Evolutionary conservation across 1,140 invertebrate genomes (phyloP).

Genomic region (Drosophila parvula): DNA sequence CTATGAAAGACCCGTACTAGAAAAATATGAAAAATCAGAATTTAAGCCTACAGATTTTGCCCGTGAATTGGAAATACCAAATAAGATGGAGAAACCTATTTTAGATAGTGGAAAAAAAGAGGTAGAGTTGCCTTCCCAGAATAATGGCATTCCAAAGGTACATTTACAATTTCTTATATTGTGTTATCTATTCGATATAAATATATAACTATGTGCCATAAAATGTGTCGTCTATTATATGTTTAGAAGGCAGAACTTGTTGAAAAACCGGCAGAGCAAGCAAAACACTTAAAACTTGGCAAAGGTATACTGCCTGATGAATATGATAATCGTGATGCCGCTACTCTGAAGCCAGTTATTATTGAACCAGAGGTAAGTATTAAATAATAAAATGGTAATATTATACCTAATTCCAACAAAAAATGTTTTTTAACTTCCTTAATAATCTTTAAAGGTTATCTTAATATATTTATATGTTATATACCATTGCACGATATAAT

Average conservation of each 20-base stretch:
- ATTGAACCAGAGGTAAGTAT: conserved; percentile 76
- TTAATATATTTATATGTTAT: no score
- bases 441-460: no score
- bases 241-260: conserved; percentile 59
- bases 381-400: neutral
- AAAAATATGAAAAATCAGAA: conserved; percentile 86
- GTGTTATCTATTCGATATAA: neutral
- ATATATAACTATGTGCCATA: conserved; percentile 1
- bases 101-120: conserved; percentile 60
- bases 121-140: conserved; percentile 42
- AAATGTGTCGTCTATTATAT: conserved; percentile 1
- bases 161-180: conserved; percentile 15
- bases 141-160: conserved; percentile 78
- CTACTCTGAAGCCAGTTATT: conserved; percentile 75
- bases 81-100: conserved; percentile 81
- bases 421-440: neutral
- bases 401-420: neutral
- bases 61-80: conserved; percentile 73
- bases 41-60: conserved; percentile 73
- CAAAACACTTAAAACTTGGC: conserved; percentile 66
- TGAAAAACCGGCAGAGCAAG: conserved; percentile 46
- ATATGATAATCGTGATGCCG: conserved; percentile 54
- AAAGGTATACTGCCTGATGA: conserved; percentile 78
- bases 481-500: no score
- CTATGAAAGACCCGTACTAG: conserved; percentile 86